Evolutionary conservation across 2,888 invertebrate genomes (phyloP), one percentile per base, ranked within the genome.

Genomic region (Lathronympha strigana): DNA sequence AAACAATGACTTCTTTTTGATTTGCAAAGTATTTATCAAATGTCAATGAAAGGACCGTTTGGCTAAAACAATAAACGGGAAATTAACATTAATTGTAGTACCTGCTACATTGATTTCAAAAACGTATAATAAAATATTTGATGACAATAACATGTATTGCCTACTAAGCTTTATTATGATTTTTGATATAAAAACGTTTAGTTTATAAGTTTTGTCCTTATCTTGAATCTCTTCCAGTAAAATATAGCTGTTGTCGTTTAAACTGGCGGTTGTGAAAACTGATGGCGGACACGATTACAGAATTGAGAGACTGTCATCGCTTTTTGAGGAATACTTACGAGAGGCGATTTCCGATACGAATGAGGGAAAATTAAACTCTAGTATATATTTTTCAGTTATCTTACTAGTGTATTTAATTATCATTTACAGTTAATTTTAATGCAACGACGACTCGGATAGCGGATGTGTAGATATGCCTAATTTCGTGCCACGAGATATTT

Each of bases 341-440:
- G 19, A 17, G 11, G 43, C 25, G 19, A 33, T 23, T 28, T 25
- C 19, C 33, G 1, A 40, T 17, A 19, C 13, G 13, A 13, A 17
- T 43, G 23, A 43, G 43, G 31, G 31, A 31, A 40, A 17, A 43
- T 43, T 40, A 31, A 40, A 19, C n/a, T 17, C 54, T 53, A 28
- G 50, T 60, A 38, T 60, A 2, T 53, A n/a, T n/a, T n/a, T n/a
- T n/a, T n/a, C n/a, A n/a, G n/a, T n/a, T n/a, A n/a, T n/a, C n/a
- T n/a, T n/a, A n/a, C n/a, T n/a, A n/a, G n/a, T n/a, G n/a, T n/a
- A n/a, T n/a, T n/a, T n/a, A n/a, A n/a, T 61, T 61, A 66, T 60
- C 60, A 49, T 66, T 66, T 66, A 61, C 66, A 66, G 66, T 66
- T 61, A 66, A 49, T 66, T 61, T 54, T 61, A 40, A 47, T 38